Evolutionary conservation across 2,113 vertebrate species (phyloP).

Genomic region (Trogon melanurus): DNA sequence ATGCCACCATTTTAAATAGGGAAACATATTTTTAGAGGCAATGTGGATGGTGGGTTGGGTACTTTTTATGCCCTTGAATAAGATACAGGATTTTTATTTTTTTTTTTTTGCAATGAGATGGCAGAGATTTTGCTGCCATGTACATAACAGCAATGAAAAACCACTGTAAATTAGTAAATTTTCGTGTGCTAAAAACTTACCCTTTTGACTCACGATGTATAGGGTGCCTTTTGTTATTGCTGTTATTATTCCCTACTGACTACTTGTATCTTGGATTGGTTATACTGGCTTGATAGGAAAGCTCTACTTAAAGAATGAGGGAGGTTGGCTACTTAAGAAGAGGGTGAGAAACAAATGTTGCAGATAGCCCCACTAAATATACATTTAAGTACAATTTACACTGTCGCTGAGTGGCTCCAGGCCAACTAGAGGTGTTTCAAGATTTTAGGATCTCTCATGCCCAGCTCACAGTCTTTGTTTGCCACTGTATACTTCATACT

Average conservation of each 20-base stretch:
- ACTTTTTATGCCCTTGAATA: not conserved
- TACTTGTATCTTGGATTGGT: not conserved
- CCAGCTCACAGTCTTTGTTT: not conserved
- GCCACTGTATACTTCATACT: not conserved
- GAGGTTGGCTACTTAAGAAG: not conserved
- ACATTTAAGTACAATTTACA: not conserved
- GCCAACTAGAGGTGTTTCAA: not conserved
- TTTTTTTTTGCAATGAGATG: not conserved
- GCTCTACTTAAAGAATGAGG: not conserved
- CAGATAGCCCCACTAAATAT: not conserved
- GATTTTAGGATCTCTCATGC: not conserved
- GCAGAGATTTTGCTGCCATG: not conserved
- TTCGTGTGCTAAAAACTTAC: not conserved
- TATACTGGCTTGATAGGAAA: not conserved
- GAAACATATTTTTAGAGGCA: slow-evolving; percentile 6
- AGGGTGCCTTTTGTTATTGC: not conserved
- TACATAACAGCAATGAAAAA: not conserved
- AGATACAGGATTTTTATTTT: not conserved
- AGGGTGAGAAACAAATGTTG: fast-evolving
- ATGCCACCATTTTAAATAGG: not conserved
- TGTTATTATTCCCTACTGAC: not conserved
- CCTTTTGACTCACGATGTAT: not conserved
- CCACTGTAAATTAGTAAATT: not conserved
- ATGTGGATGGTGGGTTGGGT: not conserved
- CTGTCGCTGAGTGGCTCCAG: not conserved